Evolutionary conservation across 2,888 invertebrate species (phyloP).

Genomic region (Campopleginae sp.): DNA sequence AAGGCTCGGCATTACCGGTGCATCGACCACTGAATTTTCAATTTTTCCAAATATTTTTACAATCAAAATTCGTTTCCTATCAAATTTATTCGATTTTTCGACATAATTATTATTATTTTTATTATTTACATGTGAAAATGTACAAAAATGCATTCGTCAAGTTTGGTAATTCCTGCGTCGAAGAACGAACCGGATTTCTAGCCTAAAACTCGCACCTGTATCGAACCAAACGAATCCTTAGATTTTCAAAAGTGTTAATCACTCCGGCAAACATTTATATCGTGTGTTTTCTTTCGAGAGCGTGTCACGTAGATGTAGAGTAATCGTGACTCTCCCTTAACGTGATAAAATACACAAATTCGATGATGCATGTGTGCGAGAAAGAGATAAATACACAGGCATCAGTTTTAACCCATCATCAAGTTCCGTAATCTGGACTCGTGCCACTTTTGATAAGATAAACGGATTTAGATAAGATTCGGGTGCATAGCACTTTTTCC

Average conservation of each 20-base stretch:
- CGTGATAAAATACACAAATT: constrained; percentile 18
- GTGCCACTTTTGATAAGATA: constrained; percentile 67
- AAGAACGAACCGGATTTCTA: not conserved
- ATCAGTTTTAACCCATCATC: constrained; percentile 41
- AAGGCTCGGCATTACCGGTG: constrained; percentile 4
- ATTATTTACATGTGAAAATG: not conserved
- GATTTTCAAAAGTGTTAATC: constrained; percentile 39
- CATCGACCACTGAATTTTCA: not conserved
- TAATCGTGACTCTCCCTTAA: constrained; percentile 39
- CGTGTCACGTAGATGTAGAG: constrained; percentile 34
- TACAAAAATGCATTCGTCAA: not conserved
- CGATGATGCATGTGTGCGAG: constrained; percentile 5
- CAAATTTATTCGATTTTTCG: not conserved
- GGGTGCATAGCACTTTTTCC: constrained; percentile 37
- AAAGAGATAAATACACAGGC: constrained; percentile 11
- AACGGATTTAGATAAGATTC: constrained; percentile 66
- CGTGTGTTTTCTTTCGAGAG: constrained; percentile 2
- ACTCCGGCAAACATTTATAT: constrained; percentile 34
- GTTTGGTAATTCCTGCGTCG: not conserved
- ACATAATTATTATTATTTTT: not conserved
- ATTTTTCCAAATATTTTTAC: not conserved
- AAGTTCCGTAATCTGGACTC: constrained; percentile 62
- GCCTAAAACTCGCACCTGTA: not conserved
- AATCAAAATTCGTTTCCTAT: not conserved
- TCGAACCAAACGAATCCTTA: not conserved